Evolutionary conservation across 30 jellyfish, hydroid and myxozoan species (phyloP).

Genomic region (Turritopsis dohrnii): DNA sequence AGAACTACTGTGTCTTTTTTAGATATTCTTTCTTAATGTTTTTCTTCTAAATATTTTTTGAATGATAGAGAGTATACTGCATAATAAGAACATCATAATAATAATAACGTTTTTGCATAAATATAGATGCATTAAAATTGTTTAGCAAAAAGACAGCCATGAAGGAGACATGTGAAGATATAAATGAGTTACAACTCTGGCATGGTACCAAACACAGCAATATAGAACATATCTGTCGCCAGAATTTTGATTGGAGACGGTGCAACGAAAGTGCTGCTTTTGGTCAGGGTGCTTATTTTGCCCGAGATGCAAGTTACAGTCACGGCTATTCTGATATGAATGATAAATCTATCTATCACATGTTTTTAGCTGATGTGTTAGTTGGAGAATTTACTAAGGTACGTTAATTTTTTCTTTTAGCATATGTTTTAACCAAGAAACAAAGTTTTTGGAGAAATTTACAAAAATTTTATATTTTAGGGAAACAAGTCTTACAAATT

Average conservation of each 20-base stretch:
- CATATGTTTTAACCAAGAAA: too few relatives aligned
- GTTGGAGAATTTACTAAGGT: constrained; percentile 6
- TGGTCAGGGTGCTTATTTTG: constrained; percentile 2
- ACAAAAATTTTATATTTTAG: too few relatives aligned
- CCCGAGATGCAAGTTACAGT: constrained; percentile 1
- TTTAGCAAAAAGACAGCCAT: neutral
- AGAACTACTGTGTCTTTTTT: too few relatives aligned
- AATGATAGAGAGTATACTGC: too few relatives aligned
- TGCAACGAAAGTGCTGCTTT: constrained; percentile 11
- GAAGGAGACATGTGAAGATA: neutral
- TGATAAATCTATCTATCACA: neutral
- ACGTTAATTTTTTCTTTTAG: neutral
- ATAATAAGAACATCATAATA: too few relatives aligned
- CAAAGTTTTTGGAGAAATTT: too few relatives aligned
- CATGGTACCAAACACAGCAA: constrained; percentile 12
- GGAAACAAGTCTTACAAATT: neutral
- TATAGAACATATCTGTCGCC: neutral
- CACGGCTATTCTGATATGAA: neutral
- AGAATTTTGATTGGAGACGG: constrained; percentile 13
- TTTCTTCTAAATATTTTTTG: too few relatives aligned
- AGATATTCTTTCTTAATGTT: too few relatives aligned
- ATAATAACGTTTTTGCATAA: too few relatives aligned
- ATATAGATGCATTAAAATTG: neutral
- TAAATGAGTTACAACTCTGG: constrained; percentile 13
- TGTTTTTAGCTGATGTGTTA: neutral